Evolutionary conservation across 1,140 invertebrate genomes (phyloP).

Genomic region (Rhyzopertha dominica): DNA sequence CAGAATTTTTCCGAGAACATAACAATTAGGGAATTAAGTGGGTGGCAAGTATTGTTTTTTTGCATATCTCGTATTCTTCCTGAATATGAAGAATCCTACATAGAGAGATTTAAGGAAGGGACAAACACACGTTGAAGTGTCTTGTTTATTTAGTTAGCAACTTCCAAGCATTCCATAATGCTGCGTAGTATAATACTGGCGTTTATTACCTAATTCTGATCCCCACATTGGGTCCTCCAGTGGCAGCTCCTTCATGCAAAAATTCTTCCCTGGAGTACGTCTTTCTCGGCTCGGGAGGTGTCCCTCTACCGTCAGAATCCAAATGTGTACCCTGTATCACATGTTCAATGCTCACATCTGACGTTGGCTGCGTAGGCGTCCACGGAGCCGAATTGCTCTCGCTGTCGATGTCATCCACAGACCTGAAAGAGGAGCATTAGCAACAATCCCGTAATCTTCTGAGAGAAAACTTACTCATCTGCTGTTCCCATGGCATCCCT

Average conservation of each 20-base stretch:
- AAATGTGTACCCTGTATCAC: slow-evolving; percentile 21
- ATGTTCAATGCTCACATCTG: slow-evolving; percentile 36
- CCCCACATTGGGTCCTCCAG: slow-evolving; percentile 53
- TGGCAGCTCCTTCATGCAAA: slow-evolving; percentile 65
- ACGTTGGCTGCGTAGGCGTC: slow-evolving; percentile 29
- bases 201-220: slow-evolving; percentile 48
- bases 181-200: too few relatives aligned
- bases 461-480: slow-evolving; percentile 51
- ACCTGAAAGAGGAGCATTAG: slow-evolving; percentile 19
- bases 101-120: too few relatives aligned
- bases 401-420: slow-evolving; percentile 38
- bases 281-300: slow-evolving; percentile 44
- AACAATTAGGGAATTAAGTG: too few relatives aligned
- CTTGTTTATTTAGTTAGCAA: too few relatives aligned
- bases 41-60: too few relatives aligned
- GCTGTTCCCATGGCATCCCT: slow-evolving; percentile 38
- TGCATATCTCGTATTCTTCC: too few relatives aligned
- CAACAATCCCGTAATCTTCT: background rate
- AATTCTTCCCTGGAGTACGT: slow-evolving; percentile 66
- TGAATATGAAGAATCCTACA: too few relatives aligned
- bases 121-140: too few relatives aligned
- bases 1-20: too few relatives aligned
- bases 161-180: too few relatives aligned
- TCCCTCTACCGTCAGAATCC: slow-evolving; percentile 23
- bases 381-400: slow-evolving; percentile 39